phyloP scores from a whole-genome alignment of 2,888 invertebrate genomes.

The Hedychridium roseum region DNA sequence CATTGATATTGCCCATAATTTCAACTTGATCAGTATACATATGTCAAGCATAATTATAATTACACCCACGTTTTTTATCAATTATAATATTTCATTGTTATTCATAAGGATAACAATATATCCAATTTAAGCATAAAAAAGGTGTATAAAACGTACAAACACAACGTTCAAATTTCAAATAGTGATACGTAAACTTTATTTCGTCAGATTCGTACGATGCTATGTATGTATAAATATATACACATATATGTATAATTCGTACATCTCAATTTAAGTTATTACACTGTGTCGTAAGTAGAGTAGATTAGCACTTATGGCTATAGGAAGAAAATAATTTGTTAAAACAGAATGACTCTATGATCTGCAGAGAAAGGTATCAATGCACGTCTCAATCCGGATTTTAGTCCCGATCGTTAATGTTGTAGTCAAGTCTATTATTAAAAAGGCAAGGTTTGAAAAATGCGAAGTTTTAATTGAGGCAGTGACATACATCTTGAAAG shows the following conservation, averaged over 20 bases:
- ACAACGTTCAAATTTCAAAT: conserved; percentile 36
- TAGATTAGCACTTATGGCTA: conserved; percentile 22
- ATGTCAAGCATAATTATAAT: too few species aligned
- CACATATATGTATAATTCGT: conserved; percentile 39
- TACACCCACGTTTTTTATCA: too few species aligned
- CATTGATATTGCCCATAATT: too few species aligned
- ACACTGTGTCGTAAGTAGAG: conserved; percentile 23
- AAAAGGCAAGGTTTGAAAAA: too few species aligned
- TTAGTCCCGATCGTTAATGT: conserved; percentile 18
- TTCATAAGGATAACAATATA: too few species aligned
- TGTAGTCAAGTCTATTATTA: too few species aligned
- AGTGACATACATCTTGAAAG: conserved; percentile 4
- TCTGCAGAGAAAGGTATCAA: conserved; percentile 4
- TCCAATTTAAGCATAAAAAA: conserved; percentile 14
- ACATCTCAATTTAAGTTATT: conserved; percentile 18
- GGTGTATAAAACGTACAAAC: conserved; percentile 27
- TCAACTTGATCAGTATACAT: too few species aligned
- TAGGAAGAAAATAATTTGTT: background rate
- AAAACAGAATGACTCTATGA: too few species aligned
- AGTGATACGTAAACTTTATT: conserved; percentile 47
- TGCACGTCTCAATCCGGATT: conserved; percentile 18
- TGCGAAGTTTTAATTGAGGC: too few species aligned
- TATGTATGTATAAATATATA: conserved; percentile 47
- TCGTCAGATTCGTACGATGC: conserved; percentile 33
- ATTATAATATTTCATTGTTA: too few species aligned